phyloP scores from a whole-genome alignment of 2,797 vertebrate genomes.

The Florisuga fusca region DNA sequence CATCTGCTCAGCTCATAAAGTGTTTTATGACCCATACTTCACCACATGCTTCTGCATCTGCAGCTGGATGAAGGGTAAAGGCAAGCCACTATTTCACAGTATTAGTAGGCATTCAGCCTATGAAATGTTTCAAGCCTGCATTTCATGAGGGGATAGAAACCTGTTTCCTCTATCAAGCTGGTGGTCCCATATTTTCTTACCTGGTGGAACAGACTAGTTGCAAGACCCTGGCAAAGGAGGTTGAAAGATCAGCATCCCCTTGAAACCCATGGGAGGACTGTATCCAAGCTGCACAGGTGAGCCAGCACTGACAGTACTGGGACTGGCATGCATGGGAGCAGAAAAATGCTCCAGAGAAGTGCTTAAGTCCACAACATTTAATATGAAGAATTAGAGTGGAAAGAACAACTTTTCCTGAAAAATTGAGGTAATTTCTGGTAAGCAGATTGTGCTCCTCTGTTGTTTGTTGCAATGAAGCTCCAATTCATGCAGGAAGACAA shows the following conservation, averaged over 20 bases:
- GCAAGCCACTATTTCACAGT: background rate
- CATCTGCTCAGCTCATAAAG: background rate
- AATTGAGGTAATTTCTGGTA: background rate
- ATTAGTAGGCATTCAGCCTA: background rate
- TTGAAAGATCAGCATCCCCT: background rate
- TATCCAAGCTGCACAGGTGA: background rate
- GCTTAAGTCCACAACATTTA: background rate
- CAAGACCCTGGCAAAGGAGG: background rate
- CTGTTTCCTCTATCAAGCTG: background rate
- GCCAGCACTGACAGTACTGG: background rate
- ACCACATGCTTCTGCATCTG: background rate
- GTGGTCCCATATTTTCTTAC: background rate
- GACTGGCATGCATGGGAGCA: background rate
- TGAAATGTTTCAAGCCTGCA: rapidly evolving
- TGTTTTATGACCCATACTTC: background rate
- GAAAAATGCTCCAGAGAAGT: background rate
- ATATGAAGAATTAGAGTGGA: background rate
- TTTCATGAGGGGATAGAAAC: background rate
- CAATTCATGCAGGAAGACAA: background rate
- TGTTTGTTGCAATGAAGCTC: background rate
- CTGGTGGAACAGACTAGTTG: background rate
- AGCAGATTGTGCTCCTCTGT: background rate
- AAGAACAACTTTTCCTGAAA: background rate
- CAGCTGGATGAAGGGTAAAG: background rate
- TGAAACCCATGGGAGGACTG: background rate